A percentile compares a stretch with the other conserved stretches of the same genome.
Conservation (phyloP, 1,140 invertebrate species). For the Eupristina koningsbergeri region DNA sequence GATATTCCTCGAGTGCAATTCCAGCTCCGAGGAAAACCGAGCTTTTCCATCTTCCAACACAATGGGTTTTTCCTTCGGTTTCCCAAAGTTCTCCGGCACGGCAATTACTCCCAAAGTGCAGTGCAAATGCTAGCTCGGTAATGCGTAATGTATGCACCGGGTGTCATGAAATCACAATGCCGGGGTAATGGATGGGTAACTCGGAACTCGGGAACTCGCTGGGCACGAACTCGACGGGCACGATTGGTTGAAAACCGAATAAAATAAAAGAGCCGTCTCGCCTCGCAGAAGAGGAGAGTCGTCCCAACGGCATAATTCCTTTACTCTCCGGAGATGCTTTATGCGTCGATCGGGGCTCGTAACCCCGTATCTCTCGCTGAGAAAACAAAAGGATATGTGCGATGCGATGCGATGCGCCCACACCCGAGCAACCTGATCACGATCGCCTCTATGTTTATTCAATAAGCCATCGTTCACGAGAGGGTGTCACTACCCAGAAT, state of each 20-base stretch:
- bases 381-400: constrained; percentile 21
- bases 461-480: constrained; percentile 44
- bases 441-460: constrained; percentile 44
- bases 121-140: no score
- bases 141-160: constrained; percentile 8
- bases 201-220: neutral
- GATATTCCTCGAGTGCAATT: neutral
- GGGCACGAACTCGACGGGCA: neutral
- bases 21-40: neutral
- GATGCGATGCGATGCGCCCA: neutral
- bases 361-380: constrained; percentile 31
- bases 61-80: neutral
- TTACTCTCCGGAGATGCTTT: constrained; percentile 49
- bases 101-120: neutral
- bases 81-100: neutral
- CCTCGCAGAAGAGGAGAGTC: neutral
- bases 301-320: constrained; percentile 47
- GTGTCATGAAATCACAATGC: constrained; percentile 46
- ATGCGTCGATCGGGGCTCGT: constrained; percentile 47
- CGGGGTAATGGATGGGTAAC: constrained; percentile 5
- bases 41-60: neutral
- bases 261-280: constrained; percentile 27
- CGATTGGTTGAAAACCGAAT: constrained; percentile 30
- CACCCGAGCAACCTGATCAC: neutral
- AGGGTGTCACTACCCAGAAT: constrained; percentile 28